Percentiles rank a stretch among this genome's conserved stretches.
These are phyloP conservation scores for Chaenodraco wilsoni DNA, from an alignment of 2,797 vertebrate genomes.

Conservation along the genomic window DNA sequence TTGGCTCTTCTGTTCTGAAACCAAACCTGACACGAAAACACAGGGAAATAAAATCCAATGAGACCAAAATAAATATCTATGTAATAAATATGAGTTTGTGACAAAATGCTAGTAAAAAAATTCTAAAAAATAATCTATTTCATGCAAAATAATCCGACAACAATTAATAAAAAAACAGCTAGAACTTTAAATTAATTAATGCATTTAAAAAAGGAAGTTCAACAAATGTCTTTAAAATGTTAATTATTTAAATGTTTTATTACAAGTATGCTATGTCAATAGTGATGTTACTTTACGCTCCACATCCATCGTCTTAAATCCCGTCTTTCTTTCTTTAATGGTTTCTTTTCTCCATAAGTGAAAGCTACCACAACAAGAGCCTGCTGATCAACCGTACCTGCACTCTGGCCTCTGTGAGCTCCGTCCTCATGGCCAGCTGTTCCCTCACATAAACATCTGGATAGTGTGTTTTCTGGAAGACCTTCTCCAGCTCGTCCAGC, in stretches of 20 bases:
- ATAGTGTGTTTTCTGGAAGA: conserved; percentile 99
- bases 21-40: conserved; percentile 88
- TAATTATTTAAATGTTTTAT: too few relatives aligned
- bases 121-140: background rate
- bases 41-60: background rate
- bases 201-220: too few relatives aligned
- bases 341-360: background rate
- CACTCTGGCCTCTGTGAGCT: conserved; percentile 96
- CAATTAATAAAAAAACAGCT: background rate
- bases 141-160: background rate
- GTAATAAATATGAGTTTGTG: background rate
- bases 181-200: background rate
- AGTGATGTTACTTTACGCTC: background rate
- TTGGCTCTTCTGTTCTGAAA: conserved; percentile 99
- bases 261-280: too few relatives aligned
- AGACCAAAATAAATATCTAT: background rate
- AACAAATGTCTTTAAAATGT: too few relatives aligned
- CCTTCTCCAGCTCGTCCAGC: conserved; percentile 97
- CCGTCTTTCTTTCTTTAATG: background rate
- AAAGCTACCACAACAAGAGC: background rate
- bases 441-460: conserved; percentile 98
- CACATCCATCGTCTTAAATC: too few relatives aligned
- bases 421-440: conserved; percentile 96
- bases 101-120: background rate
- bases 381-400: conserved; percentile 85